Percentiles rank a stretch among this genome's conserved stretches.
Evolutionary conservation across 1,140 invertebrate species (phyloP).

Genomic region (Papilio aristodemus): DNA sequence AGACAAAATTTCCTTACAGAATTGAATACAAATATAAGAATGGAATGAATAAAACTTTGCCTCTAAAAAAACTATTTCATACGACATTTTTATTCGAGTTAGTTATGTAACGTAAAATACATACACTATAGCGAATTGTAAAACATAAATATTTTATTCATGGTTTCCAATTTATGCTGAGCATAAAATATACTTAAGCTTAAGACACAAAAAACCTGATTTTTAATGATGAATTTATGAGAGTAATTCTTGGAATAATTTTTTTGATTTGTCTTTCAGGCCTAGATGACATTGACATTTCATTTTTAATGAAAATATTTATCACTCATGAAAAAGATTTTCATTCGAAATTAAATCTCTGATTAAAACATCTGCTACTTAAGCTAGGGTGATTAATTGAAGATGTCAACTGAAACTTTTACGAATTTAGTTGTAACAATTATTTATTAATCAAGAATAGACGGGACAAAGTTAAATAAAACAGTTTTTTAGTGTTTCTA

Average conservation of each 20-base stretch:
- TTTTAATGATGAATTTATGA: not conserved
- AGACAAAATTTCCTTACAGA: slow-evolving; percentile 19
- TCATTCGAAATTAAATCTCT: not conserved
- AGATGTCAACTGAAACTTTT: not conserved
- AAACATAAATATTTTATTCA: not conserved
- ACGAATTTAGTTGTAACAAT: not conserved
- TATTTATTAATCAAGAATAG: no score
- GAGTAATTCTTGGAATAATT: not conserved
- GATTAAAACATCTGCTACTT: slow-evolving; percentile 4
- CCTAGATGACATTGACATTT: not conserved
- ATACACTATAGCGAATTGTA: not conserved
- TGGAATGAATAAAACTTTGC: slow-evolving; percentile 3
- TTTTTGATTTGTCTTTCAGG: not conserved
- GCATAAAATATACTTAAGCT: not conserved
- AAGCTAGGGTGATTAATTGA: not conserved
- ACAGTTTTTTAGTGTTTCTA: no score
- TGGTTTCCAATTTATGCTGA: not conserved
- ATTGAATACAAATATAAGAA: slow-evolving; percentile 20
- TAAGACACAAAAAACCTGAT: not conserved
- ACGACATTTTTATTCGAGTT: not conserved
- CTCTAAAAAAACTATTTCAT: not conserved
- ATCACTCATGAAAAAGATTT: not conserved
- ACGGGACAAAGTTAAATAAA: no score
- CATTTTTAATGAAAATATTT: not conserved
- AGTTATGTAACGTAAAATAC: not conserved